These are phyloP conservation scores for Hecatera dysodea DNA, from an alignment of 2,888 invertebrate species.

Conservation along the genomic window DNA sequence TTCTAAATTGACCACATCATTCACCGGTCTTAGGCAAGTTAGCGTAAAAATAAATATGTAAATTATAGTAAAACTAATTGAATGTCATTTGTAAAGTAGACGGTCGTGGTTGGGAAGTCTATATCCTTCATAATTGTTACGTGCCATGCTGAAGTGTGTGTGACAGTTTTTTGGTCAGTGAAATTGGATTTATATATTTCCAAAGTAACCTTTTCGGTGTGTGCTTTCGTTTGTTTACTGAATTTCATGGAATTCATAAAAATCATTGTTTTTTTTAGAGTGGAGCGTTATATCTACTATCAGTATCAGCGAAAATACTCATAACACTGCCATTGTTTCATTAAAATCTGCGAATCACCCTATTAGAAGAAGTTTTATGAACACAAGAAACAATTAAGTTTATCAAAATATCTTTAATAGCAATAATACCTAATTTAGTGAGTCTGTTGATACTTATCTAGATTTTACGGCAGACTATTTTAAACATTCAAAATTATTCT, in stretches of 20 bases:
- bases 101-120: constrained; percentile 13
- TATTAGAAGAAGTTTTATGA: constrained; percentile 41
- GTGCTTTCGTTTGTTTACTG: not conserved
- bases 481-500: constrained; percentile 70
- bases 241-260: not conserved
- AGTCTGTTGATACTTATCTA: constrained; percentile 66
- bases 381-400: constrained; percentile 62
- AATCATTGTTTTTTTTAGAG: not conserved
- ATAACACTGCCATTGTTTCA: constrained; percentile 41
- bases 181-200: not conserved
- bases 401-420: constrained; percentile 58
- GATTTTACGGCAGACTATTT: constrained; percentile 71
- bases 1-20: constrained; percentile 31
- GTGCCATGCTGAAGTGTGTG: not conserved
- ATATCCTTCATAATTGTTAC: constrained; percentile 32
- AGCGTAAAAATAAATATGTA: constrained; percentile 30
- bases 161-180: not conserved
- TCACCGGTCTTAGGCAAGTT: not conserved
- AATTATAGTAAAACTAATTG: constrained; percentile 41
- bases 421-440: constrained; percentile 61
- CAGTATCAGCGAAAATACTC: constrained; percentile 6
- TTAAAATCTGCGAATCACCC: constrained; percentile 42
- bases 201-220: not conserved
- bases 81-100: constrained; percentile 27
- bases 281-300: not conserved